Conservation (phyloP, 2,888 invertebrate genomes). For the Therioaphis trifolii region DNA sequence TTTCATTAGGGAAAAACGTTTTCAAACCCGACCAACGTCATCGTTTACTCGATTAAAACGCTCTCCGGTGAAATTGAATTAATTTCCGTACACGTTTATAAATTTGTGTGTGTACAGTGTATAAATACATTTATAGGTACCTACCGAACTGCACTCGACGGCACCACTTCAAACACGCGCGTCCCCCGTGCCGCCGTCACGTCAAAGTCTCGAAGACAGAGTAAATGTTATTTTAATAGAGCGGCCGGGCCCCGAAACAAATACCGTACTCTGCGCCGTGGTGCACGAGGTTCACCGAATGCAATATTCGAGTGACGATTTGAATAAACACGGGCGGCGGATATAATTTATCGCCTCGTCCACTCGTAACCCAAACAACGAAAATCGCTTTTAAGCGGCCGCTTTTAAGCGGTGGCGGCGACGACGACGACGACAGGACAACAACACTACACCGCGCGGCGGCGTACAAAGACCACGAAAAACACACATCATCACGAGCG, state of each 20-base stretch:
- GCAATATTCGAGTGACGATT: conserved; percentile 45
- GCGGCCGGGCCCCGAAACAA: not conserved
- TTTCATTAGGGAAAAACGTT: not conserved
- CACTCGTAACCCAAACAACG: conserved; percentile 32
- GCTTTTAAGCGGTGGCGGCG: not conserved
- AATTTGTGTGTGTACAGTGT: too few relatives aligned
- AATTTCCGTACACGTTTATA: too few relatives aligned
- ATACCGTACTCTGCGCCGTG: conserved; percentile 14
- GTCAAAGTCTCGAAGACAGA: too few relatives aligned
- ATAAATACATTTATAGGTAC: too few relatives aligned
- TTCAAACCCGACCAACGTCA: not conserved
- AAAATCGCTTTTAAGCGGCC: conserved; percentile 2
- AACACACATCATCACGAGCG: not conserved
- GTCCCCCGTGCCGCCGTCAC: too few relatives aligned
- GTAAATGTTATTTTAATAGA: too few relatives aligned
- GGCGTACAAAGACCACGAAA: not conserved
- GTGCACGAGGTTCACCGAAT: conserved; percentile 26
- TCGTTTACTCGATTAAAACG: not conserved
- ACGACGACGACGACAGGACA: not conserved
- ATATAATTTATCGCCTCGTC: conserved; percentile 43
- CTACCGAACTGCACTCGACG: not conserved
- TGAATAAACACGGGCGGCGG: conserved; percentile 43
- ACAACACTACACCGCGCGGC: not conserved
- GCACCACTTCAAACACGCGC: not conserved
- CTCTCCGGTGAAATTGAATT: not conserved